Evolutionary conservation across 2,888 invertebrate species (phyloP).

Genomic region (Octonoba sinensis): DNA sequence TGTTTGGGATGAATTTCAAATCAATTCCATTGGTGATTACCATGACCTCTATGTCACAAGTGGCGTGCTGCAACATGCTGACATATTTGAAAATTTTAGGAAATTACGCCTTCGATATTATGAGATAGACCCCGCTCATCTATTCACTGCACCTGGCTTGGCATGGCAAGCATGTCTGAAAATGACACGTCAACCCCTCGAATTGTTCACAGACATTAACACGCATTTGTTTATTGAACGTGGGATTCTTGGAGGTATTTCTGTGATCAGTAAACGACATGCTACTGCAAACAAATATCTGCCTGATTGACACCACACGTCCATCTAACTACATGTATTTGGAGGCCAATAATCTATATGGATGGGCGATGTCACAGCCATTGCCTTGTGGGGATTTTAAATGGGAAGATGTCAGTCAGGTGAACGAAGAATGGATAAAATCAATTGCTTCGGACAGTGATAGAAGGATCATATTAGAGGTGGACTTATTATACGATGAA

Average conservation of each 20-base stretch:
- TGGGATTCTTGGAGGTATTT: slow-evolving; percentile 65
- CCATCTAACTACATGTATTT: slow-evolving; percentile 30
- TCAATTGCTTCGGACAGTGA: too few species aligned
- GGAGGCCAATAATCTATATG: slow-evolving; percentile 66
- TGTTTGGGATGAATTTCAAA: background rate
- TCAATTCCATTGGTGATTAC: too few species aligned
- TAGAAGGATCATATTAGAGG: too few species aligned
- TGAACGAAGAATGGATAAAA: too few species aligned
- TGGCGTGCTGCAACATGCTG: too few species aligned
- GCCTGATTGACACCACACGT: slow-evolving; percentile 30
- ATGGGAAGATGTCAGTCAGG: slow-evolving; percentile 3
- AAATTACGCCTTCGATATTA: too few species aligned
- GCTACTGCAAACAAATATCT: slow-evolving; percentile 24
- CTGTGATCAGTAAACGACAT: slow-evolving; percentile 34
- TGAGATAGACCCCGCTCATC: too few species aligned
- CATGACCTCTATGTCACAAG: too few species aligned
- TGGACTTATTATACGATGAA: too few species aligned
- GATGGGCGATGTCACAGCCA: slow-evolving; percentile 46
- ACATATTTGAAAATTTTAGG: too few species aligned
- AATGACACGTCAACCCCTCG: slow-evolving; percentile 61
- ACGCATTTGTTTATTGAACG: slow-evolving; percentile 67
- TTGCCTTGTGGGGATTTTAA: slow-evolving; percentile 47
- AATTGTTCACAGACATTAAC: slow-evolving; percentile 68
- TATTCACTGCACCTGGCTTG: background rate
- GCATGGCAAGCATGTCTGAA: slow-evolving; percentile 39